A percentile compares a stretch with the other conserved stretches of the same genome.
Evolutionary conservation across 2,797 vertebrate genomes (phyloP).

Genomic region (Cryptoblepharus egeriae): DNA sequence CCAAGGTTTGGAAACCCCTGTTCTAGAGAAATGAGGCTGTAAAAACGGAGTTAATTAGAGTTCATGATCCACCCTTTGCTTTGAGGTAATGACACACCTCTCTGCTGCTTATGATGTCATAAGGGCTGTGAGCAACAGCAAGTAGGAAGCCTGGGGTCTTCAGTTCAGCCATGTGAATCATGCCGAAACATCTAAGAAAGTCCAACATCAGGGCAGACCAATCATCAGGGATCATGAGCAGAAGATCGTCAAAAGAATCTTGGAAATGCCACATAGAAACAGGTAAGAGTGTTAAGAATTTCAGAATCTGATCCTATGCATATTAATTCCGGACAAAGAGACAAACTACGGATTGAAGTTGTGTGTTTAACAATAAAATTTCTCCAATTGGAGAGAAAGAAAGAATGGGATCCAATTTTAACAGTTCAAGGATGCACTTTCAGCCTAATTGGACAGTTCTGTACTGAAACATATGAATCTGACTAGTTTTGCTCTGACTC

Average conservation of each 20-base stretch:
- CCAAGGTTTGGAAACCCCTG: no score
- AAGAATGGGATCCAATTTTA: neutral
- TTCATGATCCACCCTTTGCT: neutral
- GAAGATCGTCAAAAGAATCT: neutral
- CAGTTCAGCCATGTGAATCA: slow-evolving; percentile 23
- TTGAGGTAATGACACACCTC: neutral
- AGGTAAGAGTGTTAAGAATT: neutral
- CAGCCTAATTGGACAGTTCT: neutral
- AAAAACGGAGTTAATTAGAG: neutral
- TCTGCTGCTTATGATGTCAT: slow-evolving; percentile 36
- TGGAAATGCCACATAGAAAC: neutral
- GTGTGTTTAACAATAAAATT: neutral
- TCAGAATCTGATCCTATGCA: neutral
- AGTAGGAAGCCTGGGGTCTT: slow-evolving; percentile 25
- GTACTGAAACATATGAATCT: neutral
- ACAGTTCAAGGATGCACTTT: neutral
- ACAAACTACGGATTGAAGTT: neutral
- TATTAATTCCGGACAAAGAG: neutral
- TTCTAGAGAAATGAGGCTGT: neutral
- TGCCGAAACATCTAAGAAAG: slow-evolving; percentile 18
- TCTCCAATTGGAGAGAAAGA: neutral
- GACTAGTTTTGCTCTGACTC: neutral
- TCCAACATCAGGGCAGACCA: no score
- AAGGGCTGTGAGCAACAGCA: neutral
- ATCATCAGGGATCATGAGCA: slow-evolving; percentile 1